These are phyloP conservation scores for Arrhopalites spinosus DNA, from an alignment of 2,888 invertebrate species.

Conservation along the genomic window DNA sequence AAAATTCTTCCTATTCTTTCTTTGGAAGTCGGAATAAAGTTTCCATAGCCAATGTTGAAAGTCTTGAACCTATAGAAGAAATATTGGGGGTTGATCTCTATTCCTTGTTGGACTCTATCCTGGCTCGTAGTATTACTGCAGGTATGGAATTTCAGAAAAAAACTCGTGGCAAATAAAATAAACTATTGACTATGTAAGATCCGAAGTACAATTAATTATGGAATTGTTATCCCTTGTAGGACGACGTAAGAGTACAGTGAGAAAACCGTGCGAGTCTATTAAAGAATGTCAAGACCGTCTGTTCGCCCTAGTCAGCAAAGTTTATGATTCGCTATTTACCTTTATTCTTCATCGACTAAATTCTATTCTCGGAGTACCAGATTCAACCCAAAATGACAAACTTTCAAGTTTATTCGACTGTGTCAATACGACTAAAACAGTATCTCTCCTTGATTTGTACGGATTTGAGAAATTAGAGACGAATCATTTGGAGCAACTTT, in stretches of 20 bases:
- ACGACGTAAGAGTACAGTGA: slow-evolving; percentile 29
- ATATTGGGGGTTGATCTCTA: slow-evolving; percentile 39
- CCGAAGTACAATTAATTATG: no score
- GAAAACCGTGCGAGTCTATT: slow-evolving; percentile 41
- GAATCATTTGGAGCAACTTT: slow-evolving; percentile 51
- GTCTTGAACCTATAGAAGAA: slow-evolving; percentile 1
- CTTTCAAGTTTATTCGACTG: neutral
- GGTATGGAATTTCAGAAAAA: slow-evolving; percentile 21
- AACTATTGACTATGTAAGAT: neutral
- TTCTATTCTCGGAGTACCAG: slow-evolving; percentile 17
- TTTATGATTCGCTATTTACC: slow-evolving; percentile 50
- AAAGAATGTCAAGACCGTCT: slow-evolving; percentile 47
- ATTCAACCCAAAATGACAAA: neutral
- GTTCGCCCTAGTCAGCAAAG: slow-evolving; percentile 39
- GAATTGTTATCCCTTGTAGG: no score
- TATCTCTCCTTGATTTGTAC: slow-evolving; percentile 40
- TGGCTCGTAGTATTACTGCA: slow-evolving; percentile 47
- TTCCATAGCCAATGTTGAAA: neutral
- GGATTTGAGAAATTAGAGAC: slow-evolving; percentile 49
- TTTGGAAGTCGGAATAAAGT: neutral
- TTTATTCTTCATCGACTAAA: slow-evolving; percentile 43
- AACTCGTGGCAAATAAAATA: no score
- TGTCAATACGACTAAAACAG: neutral
- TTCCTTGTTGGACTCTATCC: slow-evolving; percentile 40
- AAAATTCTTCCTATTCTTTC: neutral